A percentile compares a stretch with the other conserved stretches of the same genome.
These are phyloP conservation scores for Anoplophora glabripennis DNA, from an alignment of 1,140 invertebrate species.

Conservation along the genomic window DNA sequence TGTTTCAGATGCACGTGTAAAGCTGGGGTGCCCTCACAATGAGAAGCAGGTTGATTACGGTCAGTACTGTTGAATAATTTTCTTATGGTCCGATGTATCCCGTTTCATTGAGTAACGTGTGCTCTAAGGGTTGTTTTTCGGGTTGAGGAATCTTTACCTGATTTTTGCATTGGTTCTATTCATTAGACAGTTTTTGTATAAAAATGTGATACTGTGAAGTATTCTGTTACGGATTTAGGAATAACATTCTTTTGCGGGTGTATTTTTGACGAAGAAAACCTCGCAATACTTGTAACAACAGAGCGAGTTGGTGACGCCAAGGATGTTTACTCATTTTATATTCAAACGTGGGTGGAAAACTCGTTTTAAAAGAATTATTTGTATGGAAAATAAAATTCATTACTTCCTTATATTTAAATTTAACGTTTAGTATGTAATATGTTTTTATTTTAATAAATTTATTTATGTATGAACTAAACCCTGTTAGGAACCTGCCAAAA, in stretches of 20 bases:
- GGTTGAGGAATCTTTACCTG: slow-evolving; percentile 26
- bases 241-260: slow-evolving; percentile 20
- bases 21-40: slow-evolving; percentile 3
- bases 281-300: too few relatives aligned
- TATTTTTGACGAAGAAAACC: neutral
- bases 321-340: too few relatives aligned
- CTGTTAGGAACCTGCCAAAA: too few relatives aligned
- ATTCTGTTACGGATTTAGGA: slow-evolving; percentile 7
- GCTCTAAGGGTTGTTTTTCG: slow-evolving; percentile 10
- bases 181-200: slow-evolving; percentile 25
- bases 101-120: neutral
- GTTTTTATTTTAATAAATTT: too few relatives aligned
- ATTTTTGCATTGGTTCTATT: slow-evolving; percentile 15
- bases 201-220: slow-evolving; percentile 23
- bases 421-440: too few relatives aligned
- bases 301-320: too few relatives aligned
- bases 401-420: too few relatives aligned
- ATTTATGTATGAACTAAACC: too few relatives aligned
- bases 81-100: neutral
- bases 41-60: slow-evolving; percentile 31
- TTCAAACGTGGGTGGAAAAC: too few relatives aligned
- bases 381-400: too few relatives aligned
- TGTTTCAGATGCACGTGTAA: slow-evolving; percentile 23
- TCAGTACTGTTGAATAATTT: slow-evolving; percentile 29
- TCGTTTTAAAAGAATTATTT: too few relatives aligned